A percentile compares a stretch with the other conserved stretches of the same genome.
These are phyloP conservation scores for Nezara viridula DNA, from an alignment of 2,888 invertebrate species.

Conservation along the genomic window DNA sequence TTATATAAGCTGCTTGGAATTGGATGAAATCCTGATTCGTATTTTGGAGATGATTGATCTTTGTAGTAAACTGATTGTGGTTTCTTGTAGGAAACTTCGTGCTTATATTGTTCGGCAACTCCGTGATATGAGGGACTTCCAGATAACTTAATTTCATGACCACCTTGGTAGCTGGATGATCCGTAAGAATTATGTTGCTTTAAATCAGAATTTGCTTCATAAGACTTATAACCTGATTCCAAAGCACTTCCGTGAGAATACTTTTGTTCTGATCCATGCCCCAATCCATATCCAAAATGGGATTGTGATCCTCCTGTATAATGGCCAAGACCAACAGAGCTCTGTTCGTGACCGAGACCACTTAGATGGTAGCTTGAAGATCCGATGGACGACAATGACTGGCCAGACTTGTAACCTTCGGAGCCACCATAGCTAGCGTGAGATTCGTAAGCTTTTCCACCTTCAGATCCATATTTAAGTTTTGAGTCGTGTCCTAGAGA, in stretches of 20 bases:
- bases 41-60: neutral
- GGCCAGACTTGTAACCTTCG: neutral
- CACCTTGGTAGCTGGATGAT: neutral
- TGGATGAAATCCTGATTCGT: slow-evolving; percentile 47
- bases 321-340: slow-evolving; percentile 5
- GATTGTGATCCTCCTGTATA: slow-evolving; percentile 7
- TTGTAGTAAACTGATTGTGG: slow-evolving; percentile 31
- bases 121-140: slow-evolving; percentile 12
- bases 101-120: neutral
- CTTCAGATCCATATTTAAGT: neutral
- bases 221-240: slow-evolving; percentile 34
- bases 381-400: neutral
- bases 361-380: neutral
- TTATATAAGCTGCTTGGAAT: neutral
- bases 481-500: neutral
- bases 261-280: slow-evolving; percentile 24
- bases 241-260: slow-evolving; percentile 30
- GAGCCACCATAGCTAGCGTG: neutral
- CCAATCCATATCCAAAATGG: neutral
- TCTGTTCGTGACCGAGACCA: neutral
- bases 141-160: no score
- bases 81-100: slow-evolving; percentile 39
- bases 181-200: neutral
- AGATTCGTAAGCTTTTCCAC: slow-evolving; percentile 19
- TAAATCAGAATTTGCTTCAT: neutral